Conservation (phyloP, 2,797 vertebrate genomes). For the Anisognathus igniventris region DNA sequence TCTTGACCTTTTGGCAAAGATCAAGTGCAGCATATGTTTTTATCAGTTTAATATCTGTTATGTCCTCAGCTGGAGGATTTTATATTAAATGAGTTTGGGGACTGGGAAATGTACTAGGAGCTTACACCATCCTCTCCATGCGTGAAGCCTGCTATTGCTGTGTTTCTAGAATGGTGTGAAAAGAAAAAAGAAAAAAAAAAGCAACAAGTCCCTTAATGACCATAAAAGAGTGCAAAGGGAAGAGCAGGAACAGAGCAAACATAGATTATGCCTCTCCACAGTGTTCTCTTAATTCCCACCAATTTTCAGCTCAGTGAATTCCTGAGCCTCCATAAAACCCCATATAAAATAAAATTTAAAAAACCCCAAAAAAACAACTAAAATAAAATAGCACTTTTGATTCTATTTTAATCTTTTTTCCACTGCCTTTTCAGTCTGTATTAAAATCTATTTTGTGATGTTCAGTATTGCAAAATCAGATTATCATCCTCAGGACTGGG, state of each 20-base stretch:
- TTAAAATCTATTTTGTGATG: neutral
- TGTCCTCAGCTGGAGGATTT: constrained; percentile 36
- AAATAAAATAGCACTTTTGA: neutral
- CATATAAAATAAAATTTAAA: neutral
- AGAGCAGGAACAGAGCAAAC: neutral
- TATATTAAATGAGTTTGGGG: constrained; percentile 36
- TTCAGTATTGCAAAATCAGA: neutral
- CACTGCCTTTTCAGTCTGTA: neutral
- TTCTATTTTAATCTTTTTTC: neutral
- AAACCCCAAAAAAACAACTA: neutral
- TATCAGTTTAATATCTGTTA: constrained; percentile 52
- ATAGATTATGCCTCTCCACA: neutral
- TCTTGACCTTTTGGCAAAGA: constrained; percentile 55
- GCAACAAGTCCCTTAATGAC: neutral
- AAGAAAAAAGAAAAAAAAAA: neutral
- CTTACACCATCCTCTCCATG: neutral
- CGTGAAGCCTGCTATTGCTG: neutral
- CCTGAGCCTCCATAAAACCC: neutral
- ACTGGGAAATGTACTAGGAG: constrained; percentile 21
- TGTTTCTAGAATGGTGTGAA: neutral
- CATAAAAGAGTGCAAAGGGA: neutral
- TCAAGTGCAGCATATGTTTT: constrained; percentile 35
- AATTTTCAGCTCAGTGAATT: neutral
- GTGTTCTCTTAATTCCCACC: neutral
- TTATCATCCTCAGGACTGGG: neutral